Percentiles rank a stretch among this genome's conserved stretches.
Conservation (phyloP, 2,797 vertebrate genomes). For the Gadopsis bispinosus region DNA sequence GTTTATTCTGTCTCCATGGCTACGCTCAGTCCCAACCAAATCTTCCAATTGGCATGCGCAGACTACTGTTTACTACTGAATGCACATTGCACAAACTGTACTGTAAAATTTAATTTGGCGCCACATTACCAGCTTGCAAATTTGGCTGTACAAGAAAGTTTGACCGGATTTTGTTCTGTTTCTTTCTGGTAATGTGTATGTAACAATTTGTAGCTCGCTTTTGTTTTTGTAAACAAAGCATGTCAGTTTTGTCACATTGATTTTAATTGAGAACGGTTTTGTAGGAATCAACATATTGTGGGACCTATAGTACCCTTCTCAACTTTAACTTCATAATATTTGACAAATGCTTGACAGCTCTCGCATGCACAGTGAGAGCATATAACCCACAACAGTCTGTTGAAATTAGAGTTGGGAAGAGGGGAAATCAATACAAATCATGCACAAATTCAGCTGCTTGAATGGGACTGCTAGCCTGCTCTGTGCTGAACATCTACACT, state of each 20-base stretch:
- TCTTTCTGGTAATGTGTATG: constrained; percentile 85
- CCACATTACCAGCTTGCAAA: constrained; percentile 82
- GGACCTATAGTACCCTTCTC: constrained; percentile 83
- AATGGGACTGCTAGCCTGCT: constrained; percentile 99
- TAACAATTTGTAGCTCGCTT: constrained; percentile 84
- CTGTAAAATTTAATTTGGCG: constrained; percentile 80
- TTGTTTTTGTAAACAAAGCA: constrained; percentile 88
- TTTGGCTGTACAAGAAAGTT: constrained; percentile 81
- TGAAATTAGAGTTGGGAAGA: constrained; percentile 86
- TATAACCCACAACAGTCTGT: constrained; percentile 71
- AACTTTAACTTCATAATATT: constrained; percentile 85
- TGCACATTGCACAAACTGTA: constrained; percentile 86
- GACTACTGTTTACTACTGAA: constrained; percentile 84
- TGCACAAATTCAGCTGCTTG: constrained; percentile 92
- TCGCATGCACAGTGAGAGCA: constrained; percentile 85
- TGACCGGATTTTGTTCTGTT: constrained; percentile 79
- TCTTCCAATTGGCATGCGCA: constrained; percentile 89
- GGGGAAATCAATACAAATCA: constrained; percentile 85
- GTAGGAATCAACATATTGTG: constrained; percentile 80
- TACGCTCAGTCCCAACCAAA: constrained; percentile 98
- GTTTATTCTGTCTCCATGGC: constrained; percentile 99
- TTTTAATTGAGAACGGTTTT: constrained; percentile 78
- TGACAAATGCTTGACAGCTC: constrained; percentile 79
- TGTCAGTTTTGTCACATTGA: constrained; percentile 84
- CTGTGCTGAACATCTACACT: constrained; percentile 87